Evolutionary conservation across 2,888 invertebrate genomes (phyloP), one percentile per base, ranked within the genome.

Genomic region (Sarcophaga rosellei): DNA sequence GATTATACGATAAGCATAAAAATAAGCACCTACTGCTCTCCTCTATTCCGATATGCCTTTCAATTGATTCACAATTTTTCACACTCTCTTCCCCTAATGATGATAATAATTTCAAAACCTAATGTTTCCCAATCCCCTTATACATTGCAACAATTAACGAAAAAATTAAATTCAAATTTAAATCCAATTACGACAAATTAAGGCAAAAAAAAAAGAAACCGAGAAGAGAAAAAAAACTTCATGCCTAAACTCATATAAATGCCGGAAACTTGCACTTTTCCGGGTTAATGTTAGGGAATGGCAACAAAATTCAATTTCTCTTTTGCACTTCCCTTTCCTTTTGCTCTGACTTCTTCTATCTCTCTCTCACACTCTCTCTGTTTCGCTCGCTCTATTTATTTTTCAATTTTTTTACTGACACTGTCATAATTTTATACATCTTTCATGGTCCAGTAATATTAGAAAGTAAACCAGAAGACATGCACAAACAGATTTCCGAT

Each of bases 381-480:
- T 53, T 53, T 17, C 4, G 4, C 12, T 53, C 17, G 53, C 53
- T 53, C 53, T 53, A 12, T 15, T 53, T 53, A 15, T 53, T 53
- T 53, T 17, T 15, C 3, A 15, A 1, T 4, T 53, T 53, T 53
- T 53, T 53, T 17, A 4, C 53, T 53, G 3, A 17, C 53, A 53
- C 15, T 17, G 53, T 15, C 53, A 53, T 61, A 77, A 77, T 83
- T 86, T 65, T 47, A 81, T 80, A 86, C 77, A 80, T 86, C 79
- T 77, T 86, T 83, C 81, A 83, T 63, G 83, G 79, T 83, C 83
- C 77, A 86, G 76, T 69, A 70, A 69, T 76, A 53, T 63, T 69
- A 63, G 61, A 15, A n/a, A 20, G 20, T 44, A 76, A 75, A 75
- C 23, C n/a, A 35, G 65, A 68, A 59, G 2, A 77, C 10, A 21